Percentiles rank a stretch among this genome's conserved stretches.
Conservation (phyloP, 2,888 invertebrate species). For the Automeris io region DNA sequence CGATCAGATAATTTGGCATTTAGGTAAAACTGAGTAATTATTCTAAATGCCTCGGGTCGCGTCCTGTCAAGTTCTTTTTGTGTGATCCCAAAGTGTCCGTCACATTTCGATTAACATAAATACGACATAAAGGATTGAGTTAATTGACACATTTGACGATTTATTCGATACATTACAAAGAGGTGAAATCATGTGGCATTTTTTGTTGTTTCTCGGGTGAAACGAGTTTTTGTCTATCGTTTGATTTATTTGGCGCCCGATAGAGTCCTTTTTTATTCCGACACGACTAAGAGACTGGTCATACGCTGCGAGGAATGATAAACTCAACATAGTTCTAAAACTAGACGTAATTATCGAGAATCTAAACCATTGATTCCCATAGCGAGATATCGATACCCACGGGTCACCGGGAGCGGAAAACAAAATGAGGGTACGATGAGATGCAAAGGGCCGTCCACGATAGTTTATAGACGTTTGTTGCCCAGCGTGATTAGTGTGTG, state of each 20-base stretch:
- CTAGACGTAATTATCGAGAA: too few species aligned
- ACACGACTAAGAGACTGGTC: too few species aligned
- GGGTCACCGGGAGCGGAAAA: too few species aligned
- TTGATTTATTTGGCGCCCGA: slow-evolving; percentile 9
- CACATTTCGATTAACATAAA: slow-evolving; percentile 66
- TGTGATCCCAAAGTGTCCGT: slow-evolving; percentile 40
- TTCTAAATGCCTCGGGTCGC: slow-evolving; percentile 40
- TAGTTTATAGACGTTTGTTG: too few species aligned
- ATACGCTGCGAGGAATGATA: too few species aligned
- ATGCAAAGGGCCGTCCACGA: too few species aligned
- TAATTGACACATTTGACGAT: slow-evolving; percentile 75
- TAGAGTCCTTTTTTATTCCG: too few species aligned
- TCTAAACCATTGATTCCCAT: too few species aligned
- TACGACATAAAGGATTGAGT: slow-evolving; percentile 68
- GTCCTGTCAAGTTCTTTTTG: slow-evolving; percentile 50
- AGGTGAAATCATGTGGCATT: slow-evolving; percentile 26
- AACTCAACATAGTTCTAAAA: background rate
- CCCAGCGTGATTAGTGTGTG: too few species aligned
- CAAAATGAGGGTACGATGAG: too few species aligned
- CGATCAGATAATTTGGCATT: slow-evolving; percentile 37
- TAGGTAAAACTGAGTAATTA: slow-evolving; percentile 38
- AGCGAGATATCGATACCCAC: too few species aligned
- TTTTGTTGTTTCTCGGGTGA: slow-evolving; percentile 17
- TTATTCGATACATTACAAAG: slow-evolving; percentile 54
- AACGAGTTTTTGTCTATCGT: slow-evolving; percentile 1